Conservation (phyloP, 2,113 vertebrate species). For the Lutjanus erythropterus region DNA sequence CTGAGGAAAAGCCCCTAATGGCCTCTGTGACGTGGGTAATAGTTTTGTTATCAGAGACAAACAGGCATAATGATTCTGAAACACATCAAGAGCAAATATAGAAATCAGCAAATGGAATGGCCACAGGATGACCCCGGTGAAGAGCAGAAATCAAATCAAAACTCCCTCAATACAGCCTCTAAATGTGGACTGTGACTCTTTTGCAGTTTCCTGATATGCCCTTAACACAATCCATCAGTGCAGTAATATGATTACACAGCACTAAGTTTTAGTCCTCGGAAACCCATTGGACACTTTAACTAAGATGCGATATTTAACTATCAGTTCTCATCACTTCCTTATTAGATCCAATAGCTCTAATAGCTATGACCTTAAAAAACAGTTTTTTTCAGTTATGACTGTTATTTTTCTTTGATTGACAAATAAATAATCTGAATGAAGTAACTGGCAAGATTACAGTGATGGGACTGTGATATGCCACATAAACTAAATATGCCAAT, state of each 20-base stretch:
- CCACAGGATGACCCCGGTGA: slow-evolving; percentile 69
- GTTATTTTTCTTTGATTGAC: no score
- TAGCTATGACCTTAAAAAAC: no score
- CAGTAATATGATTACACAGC: slow-evolving; percentile 30
- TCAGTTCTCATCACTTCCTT: slow-evolving; percentile 20
- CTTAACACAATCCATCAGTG: slow-evolving; percentile 18
- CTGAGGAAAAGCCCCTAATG: slow-evolving; percentile 63
- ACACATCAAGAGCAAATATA: slow-evolving; percentile 71
- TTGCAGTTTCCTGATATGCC: slow-evolving; percentile 43
- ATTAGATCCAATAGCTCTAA: no score
- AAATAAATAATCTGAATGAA: no score
- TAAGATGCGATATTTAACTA: slow-evolving; percentile 17
- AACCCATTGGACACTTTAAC: slow-evolving; percentile 16
- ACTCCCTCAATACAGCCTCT: slow-evolving; percentile 35
- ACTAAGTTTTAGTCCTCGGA: neutral
- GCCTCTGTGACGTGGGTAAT: slow-evolving; percentile 65
- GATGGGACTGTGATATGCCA: no score
- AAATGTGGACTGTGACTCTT: slow-evolving; percentile 44
- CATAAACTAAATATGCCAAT: no score
- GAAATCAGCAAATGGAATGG: slow-evolving; percentile 62
- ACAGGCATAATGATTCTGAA: slow-evolving; percentile 70
- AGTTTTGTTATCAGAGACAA: slow-evolving; percentile 76
- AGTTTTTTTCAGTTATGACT: no score
- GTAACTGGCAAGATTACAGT: no score
- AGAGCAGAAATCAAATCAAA: slow-evolving; percentile 62